Conservation (phyloP, 2,888 invertebrate genomes). For the Rhagophthalmus giganteus region DNA sequence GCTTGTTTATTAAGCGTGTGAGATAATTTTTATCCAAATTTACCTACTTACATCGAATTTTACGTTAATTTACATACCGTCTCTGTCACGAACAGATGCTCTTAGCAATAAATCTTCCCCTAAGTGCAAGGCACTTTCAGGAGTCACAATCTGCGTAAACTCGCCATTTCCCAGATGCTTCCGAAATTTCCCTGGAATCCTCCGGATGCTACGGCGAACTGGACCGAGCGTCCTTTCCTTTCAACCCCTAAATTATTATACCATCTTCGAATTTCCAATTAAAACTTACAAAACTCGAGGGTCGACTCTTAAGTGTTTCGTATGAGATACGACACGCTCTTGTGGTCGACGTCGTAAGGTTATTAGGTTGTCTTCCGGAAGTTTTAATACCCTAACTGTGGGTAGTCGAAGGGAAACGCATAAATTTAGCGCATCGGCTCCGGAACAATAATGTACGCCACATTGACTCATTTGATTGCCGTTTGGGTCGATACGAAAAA, state of each 20-base stretch:
- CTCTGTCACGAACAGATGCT: constrained; percentile 59
- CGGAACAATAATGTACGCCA: constrained; percentile 57
- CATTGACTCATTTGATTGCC: constrained; percentile 58
- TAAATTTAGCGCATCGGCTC: constrained; percentile 48
- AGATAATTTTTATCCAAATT: too few species aligned
- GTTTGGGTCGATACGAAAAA: constrained; percentile 54
- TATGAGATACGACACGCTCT: constrained; percentile 59
- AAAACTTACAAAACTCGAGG: constrained; percentile 41
- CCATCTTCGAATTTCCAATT: constrained; percentile 10
- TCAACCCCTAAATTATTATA: constrained; percentile 1
- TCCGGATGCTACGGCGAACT: constrained; percentile 59
- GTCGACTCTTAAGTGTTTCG: constrained; percentile 51
- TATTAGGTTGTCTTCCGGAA: constrained; percentile 58
- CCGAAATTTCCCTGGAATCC: constrained; percentile 60
- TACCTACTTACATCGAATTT: too few species aligned
- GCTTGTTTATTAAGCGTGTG: too few species aligned
- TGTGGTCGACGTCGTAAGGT: constrained; percentile 62
- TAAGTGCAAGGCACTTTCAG: constrained; percentile 59
- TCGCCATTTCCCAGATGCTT: constrained; percentile 56
- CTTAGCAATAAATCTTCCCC: constrained; percentile 62
- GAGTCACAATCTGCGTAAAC: constrained; percentile 57
- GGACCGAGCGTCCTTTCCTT: constrained; percentile 49
- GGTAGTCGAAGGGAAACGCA: constrained; percentile 62
- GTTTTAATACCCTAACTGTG: constrained; percentile 58
- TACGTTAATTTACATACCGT: constrained; percentile 59